Conservation (phyloP, 2,888 invertebrate genomes). For the Lathronympha strigana region DNA sequence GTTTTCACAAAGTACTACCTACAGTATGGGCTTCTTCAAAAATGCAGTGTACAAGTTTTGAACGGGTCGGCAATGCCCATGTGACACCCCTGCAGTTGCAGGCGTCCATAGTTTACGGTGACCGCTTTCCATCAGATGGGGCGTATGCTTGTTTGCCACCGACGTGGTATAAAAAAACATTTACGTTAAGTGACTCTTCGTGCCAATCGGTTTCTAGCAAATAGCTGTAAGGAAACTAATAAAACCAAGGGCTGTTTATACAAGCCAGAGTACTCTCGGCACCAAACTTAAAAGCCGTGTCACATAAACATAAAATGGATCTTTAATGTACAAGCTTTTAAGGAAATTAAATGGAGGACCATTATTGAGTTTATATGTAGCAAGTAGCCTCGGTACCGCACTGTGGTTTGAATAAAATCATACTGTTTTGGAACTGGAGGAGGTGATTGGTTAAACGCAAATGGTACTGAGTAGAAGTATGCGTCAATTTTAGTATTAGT, state of each 20-base stretch:
- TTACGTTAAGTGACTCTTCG: neutral
- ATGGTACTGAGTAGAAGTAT: neutral
- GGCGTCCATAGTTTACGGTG: too few relatives aligned
- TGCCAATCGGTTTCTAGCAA: constrained; percentile 26
- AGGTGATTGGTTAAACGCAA: neutral
- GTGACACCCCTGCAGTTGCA: too few relatives aligned
- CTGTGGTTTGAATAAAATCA: constrained; percentile 10
- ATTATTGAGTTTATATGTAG: constrained; percentile 25
- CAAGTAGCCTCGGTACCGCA: neutral
- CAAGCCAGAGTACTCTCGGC: constrained; percentile 11
- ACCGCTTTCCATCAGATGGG: too few relatives aligned
- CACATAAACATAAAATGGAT: constrained; percentile 42
- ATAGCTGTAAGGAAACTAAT: constrained; percentile 20
- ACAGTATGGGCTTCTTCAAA: too few relatives aligned
- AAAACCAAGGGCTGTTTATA: constrained; percentile 30
- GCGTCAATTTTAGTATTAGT: too few relatives aligned
- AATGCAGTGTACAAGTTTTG: too few relatives aligned
- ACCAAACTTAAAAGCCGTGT: constrained; percentile 40
- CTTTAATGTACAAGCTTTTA: constrained; percentile 43
- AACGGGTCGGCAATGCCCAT: too few relatives aligned
- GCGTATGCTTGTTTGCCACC: too few relatives aligned
- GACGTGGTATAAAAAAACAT: too few relatives aligned
- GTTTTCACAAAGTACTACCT: too few relatives aligned
- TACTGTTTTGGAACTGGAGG: neutral
- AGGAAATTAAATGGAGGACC: constrained; percentile 41